phyloP scores from a whole-genome alignment of 37 sponge, comb jelly and placozoan species.

The Eunapius fragilis region DNA sequence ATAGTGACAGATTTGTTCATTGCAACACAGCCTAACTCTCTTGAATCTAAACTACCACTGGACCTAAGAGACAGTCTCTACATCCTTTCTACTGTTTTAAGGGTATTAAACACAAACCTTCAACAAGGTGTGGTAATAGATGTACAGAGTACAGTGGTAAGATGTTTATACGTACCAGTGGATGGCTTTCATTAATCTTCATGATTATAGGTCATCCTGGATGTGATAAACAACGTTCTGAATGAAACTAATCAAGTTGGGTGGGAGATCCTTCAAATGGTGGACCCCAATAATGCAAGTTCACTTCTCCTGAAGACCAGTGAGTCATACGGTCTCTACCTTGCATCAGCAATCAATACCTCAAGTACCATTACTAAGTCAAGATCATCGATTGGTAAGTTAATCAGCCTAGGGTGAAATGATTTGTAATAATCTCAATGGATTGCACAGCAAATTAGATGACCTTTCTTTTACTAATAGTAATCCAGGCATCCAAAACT shows the following conservation, averaged over 20 bases:
- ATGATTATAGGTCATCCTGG: neutral
- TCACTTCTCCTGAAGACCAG: conserved; percentile 6
- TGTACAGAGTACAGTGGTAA: neutral
- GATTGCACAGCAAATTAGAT: neutral
- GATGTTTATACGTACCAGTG: neutral
- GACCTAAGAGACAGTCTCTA: neutral
- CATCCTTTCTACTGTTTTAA: neutral
- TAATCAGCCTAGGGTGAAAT: too few relatives aligned
- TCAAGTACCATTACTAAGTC: neutral
- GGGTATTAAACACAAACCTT: neutral
- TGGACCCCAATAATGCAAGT: conserved; percentile 5
- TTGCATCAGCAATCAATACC: conserved; percentile 1
- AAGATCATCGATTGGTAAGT: conserved; percentile 14
- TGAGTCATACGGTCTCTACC: conserved; percentile 34
- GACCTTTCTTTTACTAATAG: neutral
- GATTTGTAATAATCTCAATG: neutral
- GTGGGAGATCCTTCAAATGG: conserved; percentile 11
- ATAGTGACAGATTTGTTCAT: neutral
- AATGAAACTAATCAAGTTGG: neutral
- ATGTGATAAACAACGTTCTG: conserved; percentile 26
- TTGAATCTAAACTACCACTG: neutral
- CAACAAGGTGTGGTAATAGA: neutral
- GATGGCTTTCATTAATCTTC: neutral
- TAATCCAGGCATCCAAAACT: neutral
- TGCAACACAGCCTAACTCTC: neutral